Conservation (phyloP, 1,140 invertebrate genomes). For the Neodiprion fabricii region DNA sequence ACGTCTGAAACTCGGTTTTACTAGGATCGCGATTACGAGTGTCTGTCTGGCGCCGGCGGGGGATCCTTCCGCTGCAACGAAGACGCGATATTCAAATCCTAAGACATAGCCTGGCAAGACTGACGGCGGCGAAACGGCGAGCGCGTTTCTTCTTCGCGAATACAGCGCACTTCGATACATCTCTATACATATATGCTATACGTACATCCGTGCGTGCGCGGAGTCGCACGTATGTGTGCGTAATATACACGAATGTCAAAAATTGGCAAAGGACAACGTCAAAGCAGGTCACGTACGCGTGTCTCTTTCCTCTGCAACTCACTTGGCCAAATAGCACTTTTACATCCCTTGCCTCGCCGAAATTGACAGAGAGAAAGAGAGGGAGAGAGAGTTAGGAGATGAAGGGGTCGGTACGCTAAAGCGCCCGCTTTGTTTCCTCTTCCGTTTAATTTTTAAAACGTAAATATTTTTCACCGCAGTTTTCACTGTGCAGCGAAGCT, state of each 20-base stretch:
- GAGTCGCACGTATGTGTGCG: background rate
- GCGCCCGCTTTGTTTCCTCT: constrained; percentile 1
- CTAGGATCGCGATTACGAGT: constrained; percentile 6
- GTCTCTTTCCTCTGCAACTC: no score
- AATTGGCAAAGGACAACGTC: background rate
- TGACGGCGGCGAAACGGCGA: background rate
- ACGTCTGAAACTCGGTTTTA: background rate
- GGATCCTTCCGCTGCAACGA: background rate
- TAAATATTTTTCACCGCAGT: background rate
- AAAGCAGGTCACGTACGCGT: background rate
- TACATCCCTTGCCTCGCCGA: background rate
- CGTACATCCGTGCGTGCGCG: background rate
- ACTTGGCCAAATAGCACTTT: background rate
- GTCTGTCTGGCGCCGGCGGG: background rate
- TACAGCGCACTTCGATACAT: no score
- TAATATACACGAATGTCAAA: background rate
- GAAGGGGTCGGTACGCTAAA: background rate
- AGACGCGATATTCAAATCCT: constrained; percentile 2
- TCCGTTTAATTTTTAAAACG: background rate
- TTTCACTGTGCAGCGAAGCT: background rate
- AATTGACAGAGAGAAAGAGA: background rate
- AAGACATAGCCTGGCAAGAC: background rate
- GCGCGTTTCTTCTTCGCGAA: no score
- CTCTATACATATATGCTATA: background rate
- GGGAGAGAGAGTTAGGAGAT: background rate